Conservation (phyloP, 2,797 vertebrate genomes). For the Notolabrus celidotus region DNA sequence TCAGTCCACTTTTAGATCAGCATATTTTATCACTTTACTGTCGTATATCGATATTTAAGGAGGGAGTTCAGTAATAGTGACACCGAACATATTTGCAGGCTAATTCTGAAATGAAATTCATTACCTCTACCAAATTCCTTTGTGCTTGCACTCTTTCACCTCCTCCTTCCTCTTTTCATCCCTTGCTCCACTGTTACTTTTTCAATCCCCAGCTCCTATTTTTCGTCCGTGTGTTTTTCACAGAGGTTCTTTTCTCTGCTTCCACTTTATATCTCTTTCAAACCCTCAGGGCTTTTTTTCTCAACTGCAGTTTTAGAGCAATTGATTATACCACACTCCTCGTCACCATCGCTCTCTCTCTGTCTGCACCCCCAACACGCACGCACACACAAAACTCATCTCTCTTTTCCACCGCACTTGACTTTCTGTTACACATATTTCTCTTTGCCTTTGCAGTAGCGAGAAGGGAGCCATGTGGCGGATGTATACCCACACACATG, state of each 20-base stretch:
- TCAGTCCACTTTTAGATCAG: conserved; percentile 6
- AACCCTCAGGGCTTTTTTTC: conserved; percentile 57
- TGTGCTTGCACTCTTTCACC: not conserved
- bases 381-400: conserved; percentile 14
- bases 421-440: conserved; percentile 36
- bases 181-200: no score
- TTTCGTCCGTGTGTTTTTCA: conserved; percentile 25
- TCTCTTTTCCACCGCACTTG: conserved; percentile 37
- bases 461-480: conserved; percentile 54
- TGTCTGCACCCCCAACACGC: conserved; percentile 25
- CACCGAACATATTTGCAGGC: not conserved
- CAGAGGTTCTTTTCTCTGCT: conserved; percentile 12
- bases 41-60: not conserved
- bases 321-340: conserved; percentile 71
- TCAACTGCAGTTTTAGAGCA: conserved; percentile 70
- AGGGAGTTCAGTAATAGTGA: not conserved
- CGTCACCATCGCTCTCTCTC: conserved; percentile 32
- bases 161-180: not conserved
- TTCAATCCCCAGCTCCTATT: conserved; percentile 5
- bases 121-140: not conserved
- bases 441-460: conserved; percentile 48
- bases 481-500: conserved; percentile 10
- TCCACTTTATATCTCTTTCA: conserved; percentile 44
- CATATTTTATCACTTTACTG: not conserved
- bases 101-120: conserved; percentile 2